Conservation (phyloP, 2,888 invertebrate genomes). For the Hipparchia sbordonii region DNA sequence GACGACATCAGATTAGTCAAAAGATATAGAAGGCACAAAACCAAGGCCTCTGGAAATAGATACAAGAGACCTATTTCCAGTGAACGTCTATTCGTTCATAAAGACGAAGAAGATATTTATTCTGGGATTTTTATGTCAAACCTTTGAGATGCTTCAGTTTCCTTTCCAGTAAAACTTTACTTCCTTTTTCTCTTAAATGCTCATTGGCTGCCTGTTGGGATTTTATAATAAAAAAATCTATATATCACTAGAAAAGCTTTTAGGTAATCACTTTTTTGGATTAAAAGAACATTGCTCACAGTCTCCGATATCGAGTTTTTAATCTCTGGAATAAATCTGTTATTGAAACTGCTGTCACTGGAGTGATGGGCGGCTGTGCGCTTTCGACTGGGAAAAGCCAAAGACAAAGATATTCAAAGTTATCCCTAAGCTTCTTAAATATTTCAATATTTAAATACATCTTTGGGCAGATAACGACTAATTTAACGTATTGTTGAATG, state of each 20-base stretch:
- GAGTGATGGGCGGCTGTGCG: neutral
- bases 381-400: conserved; percentile 18
- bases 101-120: too few species aligned
- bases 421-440: conserved; percentile 11
- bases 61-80: too few species aligned
- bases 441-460: conserved; percentile 9
- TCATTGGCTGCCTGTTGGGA: neutral
- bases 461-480: neutral
- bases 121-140: too few species aligned
- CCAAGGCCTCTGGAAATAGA: too few species aligned
- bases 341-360: conserved; percentile 19
- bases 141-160: too few species aligned
- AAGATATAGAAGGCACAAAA: too few species aligned
- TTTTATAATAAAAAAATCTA: neutral
- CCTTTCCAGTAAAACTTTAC: too few species aligned
- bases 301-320: conserved; percentile 7
- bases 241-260: neutral
- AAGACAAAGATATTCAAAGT: conserved; percentile 15
- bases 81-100: too few species aligned
- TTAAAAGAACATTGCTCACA: neutral
- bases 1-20: too few species aligned
- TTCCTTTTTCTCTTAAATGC: too few species aligned
- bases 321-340: conserved; percentile 26
- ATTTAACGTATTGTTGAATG: neutral
- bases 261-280: neutral